Evolutionary conservation across 2,113 vertebrate species (phyloP).

Genomic region (Oncorhynchus masou): DNA sequence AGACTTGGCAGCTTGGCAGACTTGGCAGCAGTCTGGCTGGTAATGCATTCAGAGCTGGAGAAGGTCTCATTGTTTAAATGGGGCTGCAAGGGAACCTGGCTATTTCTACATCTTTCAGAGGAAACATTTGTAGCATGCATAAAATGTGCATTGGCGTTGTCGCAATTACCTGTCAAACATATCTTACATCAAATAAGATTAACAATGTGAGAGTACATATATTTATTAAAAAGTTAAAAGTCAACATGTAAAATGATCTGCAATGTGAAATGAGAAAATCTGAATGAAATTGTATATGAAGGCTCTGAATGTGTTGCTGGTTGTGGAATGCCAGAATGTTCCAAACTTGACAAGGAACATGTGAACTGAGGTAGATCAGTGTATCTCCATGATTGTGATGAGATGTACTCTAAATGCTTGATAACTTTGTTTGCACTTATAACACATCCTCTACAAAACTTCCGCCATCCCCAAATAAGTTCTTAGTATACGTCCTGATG

Average conservation of each 20-base stretch:
- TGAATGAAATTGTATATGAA: constrained; percentile 39
- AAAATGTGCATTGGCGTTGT: constrained; percentile 31
- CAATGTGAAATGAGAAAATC: constrained; percentile 21
- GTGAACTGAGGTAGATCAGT: constrained; percentile 30
- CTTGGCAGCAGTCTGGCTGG: constrained; percentile 71
- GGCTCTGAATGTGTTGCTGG: constrained; percentile 37
- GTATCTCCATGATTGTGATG: constrained; percentile 47
- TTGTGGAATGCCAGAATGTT: constrained; percentile 47
- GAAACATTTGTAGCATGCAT: constrained; percentile 55
- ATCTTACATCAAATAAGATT: constrained; percentile 44
- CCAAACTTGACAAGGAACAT: constrained; percentile 38
- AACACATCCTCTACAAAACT: constrained; percentile 22
- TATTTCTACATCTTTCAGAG: constrained; percentile 61
- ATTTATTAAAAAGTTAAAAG: constrained; percentile 9
- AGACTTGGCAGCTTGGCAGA: constrained; percentile 73
- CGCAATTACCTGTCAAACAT: constrained; percentile 55
- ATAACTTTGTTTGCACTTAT: constrained; percentile 67
- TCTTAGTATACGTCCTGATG: constrained; percentile 17
- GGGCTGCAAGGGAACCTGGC: constrained; percentile 63
- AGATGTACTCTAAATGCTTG: constrained; percentile 56
- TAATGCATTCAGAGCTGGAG: constrained; percentile 68
- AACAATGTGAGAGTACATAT: constrained; percentile 16
- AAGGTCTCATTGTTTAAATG: constrained; percentile 71
- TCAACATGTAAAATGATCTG: constrained; percentile 13
- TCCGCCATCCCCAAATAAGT: constrained; percentile 16